These are phyloP conservation scores for Poecilus cupreus DNA, from an alignment of 2,888 invertebrate species.

Conservation along the genomic window DNA sequence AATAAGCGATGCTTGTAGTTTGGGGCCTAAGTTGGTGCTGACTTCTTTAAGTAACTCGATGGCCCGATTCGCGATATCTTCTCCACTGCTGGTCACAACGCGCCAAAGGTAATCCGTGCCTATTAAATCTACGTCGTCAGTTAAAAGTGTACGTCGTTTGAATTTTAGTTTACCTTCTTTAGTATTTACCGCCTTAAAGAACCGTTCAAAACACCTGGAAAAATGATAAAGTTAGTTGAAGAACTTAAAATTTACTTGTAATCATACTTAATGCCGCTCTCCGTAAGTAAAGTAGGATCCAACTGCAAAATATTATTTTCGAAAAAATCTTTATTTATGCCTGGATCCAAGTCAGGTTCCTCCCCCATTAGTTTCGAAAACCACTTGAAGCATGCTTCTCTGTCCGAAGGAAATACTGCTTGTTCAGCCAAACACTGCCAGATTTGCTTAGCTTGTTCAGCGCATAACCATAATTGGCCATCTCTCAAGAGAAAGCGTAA, in stretches of 20 bases:
- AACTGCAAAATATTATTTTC: slow-evolving; percentile 94
- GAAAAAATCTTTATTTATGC: slow-evolving; percentile 96
- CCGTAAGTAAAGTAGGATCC: slow-evolving; percentile 92
- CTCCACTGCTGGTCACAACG: slow-evolving; percentile 89
- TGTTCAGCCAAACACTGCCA: slow-evolving; percentile 97
- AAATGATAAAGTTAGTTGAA: slow-evolving; percentile 52
- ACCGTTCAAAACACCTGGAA: slow-evolving; percentile 81
- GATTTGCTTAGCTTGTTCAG: slow-evolving; percentile 97
- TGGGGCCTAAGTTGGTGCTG: slow-evolving; percentile 93
- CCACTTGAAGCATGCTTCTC: slow-evolving; percentile 98
- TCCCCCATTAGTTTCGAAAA: slow-evolving; percentile 98
- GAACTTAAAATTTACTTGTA: background rate
- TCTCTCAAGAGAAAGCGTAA: slow-evolving; percentile 91
- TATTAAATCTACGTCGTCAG: slow-evolving; percentile 96
- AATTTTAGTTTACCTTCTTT: slow-evolving; percentile 94
- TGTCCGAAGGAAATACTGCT: slow-evolving; percentile 92
- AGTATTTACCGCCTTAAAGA: slow-evolving; percentile 95
- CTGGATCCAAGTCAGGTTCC: slow-evolving; percentile 97
- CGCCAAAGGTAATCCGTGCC: slow-evolving; percentile 97
- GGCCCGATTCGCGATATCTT: slow-evolving; percentile 94
- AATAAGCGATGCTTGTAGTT: slow-evolving; percentile 84
- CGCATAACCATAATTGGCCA: slow-evolving; percentile 96
- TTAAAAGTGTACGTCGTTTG: slow-evolving; percentile 88
- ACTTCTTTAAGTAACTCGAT: slow-evolving; percentile 94
- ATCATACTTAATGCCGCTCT: slow-evolving; percentile 91